Conservation (phyloP, 2,797 vertebrate species). For the Sandelia bainsii region DNA sequence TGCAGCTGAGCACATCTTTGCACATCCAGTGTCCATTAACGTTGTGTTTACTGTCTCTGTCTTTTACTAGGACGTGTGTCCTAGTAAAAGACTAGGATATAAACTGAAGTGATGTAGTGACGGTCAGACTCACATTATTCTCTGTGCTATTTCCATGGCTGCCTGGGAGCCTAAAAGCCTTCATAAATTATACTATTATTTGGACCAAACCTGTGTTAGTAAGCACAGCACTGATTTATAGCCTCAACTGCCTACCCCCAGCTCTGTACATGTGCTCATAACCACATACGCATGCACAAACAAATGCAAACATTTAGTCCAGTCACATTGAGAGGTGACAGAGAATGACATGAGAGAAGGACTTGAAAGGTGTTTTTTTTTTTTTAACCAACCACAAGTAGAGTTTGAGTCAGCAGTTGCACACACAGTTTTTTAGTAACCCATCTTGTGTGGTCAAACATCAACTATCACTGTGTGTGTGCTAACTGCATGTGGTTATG, state of each 20-base stretch:
- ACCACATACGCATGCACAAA: constrained; percentile 26
- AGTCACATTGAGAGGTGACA: constrained; percentile 11
- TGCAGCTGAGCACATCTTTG: constrained; percentile 51
- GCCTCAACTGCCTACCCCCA: constrained; percentile 49
- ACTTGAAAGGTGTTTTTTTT: constrained; percentile 18
- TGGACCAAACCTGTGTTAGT: constrained; percentile 83
- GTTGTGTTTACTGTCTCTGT: constrained; percentile 73
- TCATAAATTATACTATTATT: constrained; percentile 83
- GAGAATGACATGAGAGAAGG: constrained; percentile 23
- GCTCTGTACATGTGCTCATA: constrained; percentile 43
- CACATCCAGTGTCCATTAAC: constrained; percentile 68
- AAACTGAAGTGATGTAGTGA: constrained; percentile 75
- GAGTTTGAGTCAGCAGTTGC: constrained; percentile 53
- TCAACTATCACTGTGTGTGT: constrained; percentile 47
- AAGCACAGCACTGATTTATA: constrained; percentile 75
- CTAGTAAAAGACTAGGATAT: constrained; percentile 76
- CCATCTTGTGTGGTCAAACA: constrained; percentile 69
- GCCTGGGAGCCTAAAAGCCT: constrained; percentile 81
- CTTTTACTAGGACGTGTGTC: constrained; percentile 73
- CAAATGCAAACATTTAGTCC: constrained; percentile 36
- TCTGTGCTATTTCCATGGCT: constrained; percentile 76
- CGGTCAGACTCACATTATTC: constrained; percentile 78
- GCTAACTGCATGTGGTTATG: constrained; percentile 33
- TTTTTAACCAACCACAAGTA: constrained; percentile 44
- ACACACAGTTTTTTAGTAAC: constrained; percentile 30